Conservation (phyloP, 2,888 invertebrate species). For the Agelastica alni region DNA sequence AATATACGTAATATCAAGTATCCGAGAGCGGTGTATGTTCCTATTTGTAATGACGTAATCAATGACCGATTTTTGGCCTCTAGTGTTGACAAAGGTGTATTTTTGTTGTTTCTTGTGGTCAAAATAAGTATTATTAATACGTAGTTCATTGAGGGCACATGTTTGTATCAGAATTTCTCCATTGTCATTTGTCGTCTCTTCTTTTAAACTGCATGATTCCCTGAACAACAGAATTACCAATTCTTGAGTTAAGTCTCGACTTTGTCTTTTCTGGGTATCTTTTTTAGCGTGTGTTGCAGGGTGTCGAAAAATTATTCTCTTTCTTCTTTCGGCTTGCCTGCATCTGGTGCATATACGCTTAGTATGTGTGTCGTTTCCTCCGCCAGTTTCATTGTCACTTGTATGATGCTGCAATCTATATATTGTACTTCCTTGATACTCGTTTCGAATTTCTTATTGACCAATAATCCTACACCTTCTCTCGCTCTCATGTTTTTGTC, state of each 20-base stretch:
- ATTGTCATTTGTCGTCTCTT: not conserved
- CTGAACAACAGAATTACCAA: not conserved
- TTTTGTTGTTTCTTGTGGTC: too few relatives aligned
- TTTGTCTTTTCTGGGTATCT: not conserved
- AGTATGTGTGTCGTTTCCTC: not conserved
- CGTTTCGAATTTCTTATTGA: not conserved
- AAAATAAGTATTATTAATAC: too few relatives aligned
- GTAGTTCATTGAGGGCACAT: too few relatives aligned
- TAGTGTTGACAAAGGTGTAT: too few relatives aligned
- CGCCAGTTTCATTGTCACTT: not conserved
- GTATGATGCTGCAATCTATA: not conserved
- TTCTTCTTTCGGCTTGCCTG: constrained; percentile 1
- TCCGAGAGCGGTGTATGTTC: not conserved
- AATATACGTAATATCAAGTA: not conserved
- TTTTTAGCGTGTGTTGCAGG: not conserved
- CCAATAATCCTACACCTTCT: not conserved
- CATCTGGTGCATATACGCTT: not conserved
- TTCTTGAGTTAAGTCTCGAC: not conserved
- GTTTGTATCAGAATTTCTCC: not conserved
- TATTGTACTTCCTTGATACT: not conserved
- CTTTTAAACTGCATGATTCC: not conserved
- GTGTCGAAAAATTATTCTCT: not conserved
- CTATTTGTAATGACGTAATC: not conserved
- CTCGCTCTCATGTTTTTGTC: not conserved
- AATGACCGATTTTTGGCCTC: not conserved